Percentiles rank a stretch among this genome's conserved stretches.
Conservation (phyloP, 2,888 invertebrate species). For the Ennomos quercinarius region DNA sequence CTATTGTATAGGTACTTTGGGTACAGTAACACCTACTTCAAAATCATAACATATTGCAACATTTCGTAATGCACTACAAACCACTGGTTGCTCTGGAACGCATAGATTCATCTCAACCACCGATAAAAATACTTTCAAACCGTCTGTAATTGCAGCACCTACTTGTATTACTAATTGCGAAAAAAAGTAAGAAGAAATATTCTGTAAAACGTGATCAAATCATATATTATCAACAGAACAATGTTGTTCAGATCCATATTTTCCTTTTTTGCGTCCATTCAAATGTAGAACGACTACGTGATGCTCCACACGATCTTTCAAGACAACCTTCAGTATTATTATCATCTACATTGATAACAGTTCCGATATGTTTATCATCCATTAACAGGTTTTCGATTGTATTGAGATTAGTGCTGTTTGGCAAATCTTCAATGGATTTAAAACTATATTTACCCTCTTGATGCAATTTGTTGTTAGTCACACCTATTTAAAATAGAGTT, state of each 20-base stretch:
- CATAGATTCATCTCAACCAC: background rate
- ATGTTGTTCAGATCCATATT: conserved; percentile 22
- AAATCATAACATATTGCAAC: no score
- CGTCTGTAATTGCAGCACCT: conserved; percentile 15
- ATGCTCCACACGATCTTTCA: conserved; percentile 28
- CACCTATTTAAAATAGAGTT: conserved; percentile 20
- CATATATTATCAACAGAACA: conserved; percentile 34
- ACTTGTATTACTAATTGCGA: conserved; percentile 22
- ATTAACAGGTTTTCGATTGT: conserved; percentile 3
- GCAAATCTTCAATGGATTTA: conserved; percentile 27
- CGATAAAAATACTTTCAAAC: conserved; percentile 21
- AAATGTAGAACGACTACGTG: conserved; percentile 38
- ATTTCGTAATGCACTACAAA: no score
- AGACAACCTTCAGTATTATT: conserved; percentile 29
- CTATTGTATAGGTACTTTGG: no score
- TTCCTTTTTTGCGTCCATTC: conserved; percentile 34
- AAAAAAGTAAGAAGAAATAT: conserved; percentile 3
- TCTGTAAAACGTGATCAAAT: conserved; percentile 30
- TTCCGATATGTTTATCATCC: conserved; percentile 17
- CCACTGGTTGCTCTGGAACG: conserved; percentile 1
- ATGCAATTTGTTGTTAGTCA: conserved; percentile 31
- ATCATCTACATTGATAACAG: conserved; percentile 16
- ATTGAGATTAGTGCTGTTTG: conserved; percentile 1
- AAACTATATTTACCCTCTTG: conserved; percentile 25
- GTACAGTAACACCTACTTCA: no score